Percentiles rank a stretch among this genome's conserved stretches.
phyloP scores from a whole-genome alignment of 2,113 vertebrate species.

The Odobenus rosmarus region DNA sequence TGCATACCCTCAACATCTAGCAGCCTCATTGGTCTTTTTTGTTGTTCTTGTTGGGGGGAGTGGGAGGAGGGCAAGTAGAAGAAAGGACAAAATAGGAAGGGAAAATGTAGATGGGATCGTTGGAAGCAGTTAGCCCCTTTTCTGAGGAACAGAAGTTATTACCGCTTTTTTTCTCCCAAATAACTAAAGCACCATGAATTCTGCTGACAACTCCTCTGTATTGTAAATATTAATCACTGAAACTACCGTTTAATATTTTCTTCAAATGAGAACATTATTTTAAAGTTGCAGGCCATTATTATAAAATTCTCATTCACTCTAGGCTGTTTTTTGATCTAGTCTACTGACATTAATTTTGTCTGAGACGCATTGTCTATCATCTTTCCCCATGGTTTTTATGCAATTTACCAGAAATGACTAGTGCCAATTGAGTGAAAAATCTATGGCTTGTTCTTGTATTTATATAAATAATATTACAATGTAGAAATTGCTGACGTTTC shows the following conservation, averaged over 20 bases:
- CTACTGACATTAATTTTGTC: not conserved
- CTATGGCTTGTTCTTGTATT: not conserved
- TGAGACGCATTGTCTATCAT: not conserved
- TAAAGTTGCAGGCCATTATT: not conserved
- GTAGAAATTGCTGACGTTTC: conserved; percentile 28
- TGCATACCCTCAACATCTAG: fast-evolving
- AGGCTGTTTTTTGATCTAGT: not conserved
- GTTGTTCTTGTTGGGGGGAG: fast-evolving
- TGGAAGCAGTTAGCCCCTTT: not conserved
- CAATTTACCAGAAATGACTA: not conserved
- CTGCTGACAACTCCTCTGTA: not conserved
- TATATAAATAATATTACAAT: not conserved
- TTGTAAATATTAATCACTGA: not conserved
- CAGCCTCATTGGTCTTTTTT: not conserved
- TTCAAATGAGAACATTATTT: not conserved
- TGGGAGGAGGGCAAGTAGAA: fast-evolving
- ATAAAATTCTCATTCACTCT: not conserved
- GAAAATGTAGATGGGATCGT: not conserved
- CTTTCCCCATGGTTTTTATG: not conserved
- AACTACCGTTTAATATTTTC: not conserved
- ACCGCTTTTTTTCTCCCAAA: not conserved
- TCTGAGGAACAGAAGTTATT: not conserved
- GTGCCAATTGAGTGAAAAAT: not conserved
- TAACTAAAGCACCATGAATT: not conserved
- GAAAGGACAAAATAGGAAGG: not conserved